Conservation (phyloP, 2,797 vertebrate species). For the Platalea minor region DNA sequence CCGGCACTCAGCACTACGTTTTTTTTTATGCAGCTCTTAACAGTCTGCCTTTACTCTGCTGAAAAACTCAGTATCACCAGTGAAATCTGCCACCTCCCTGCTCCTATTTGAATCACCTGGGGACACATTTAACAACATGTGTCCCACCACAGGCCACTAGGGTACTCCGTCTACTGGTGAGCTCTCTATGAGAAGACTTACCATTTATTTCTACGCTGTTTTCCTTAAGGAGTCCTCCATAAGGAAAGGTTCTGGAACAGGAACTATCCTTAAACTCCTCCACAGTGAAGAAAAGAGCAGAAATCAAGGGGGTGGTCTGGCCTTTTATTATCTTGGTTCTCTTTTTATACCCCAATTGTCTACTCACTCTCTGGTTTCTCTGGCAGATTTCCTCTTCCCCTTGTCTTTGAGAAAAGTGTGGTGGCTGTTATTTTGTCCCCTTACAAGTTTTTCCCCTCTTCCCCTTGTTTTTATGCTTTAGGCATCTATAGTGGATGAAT, state of each 20-base stretch:
- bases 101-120: background rate
- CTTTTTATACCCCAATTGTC: background rate
- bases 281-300: background rate
- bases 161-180: background rate
- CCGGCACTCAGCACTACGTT: rapidly evolving
- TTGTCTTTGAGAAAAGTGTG: background rate
- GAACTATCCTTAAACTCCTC: background rate
- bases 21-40: background rate
- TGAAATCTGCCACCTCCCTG: background rate
- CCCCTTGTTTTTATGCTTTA: background rate
- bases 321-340: background rate
- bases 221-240: background rate
- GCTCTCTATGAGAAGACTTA: background rate
- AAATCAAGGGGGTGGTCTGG: background rate
- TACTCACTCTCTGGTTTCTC: background rate
- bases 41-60: background rate
- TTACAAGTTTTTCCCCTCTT: background rate
- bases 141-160: background rate
- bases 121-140: background rate
- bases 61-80: too few species aligned
- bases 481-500: background rate
- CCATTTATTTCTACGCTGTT: background rate
- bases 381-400: background rate
- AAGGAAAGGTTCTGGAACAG: background rate
- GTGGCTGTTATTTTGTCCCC: background rate